Evolutionary conservation across 2,113 vertebrate genomes (phyloP).

Genomic region (Pseudolaguvia tuberculata): DNA sequence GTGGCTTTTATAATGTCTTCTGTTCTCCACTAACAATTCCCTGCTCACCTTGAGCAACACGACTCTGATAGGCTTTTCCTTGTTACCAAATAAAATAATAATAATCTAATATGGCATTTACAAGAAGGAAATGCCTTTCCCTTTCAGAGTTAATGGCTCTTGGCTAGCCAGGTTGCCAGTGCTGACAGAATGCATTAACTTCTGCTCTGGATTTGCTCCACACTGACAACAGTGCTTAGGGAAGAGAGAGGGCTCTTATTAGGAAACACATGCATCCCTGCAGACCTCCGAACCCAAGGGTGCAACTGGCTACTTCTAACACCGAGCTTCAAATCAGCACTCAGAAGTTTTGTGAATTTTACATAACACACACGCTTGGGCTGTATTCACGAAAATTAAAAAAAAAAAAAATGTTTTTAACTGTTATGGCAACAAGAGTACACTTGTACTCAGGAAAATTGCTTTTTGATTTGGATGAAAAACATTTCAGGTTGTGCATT

Average conservation of each 20-base stretch:
- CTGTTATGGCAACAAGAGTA: neutral
- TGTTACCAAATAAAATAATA: slow-evolving; percentile 77
- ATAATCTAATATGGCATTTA: slow-evolving; percentile 80
- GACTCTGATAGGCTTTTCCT: slow-evolving; percentile 70
- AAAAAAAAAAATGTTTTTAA: no score
- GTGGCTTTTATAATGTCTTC: slow-evolving; percentile 58
- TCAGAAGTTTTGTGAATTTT: neutral
- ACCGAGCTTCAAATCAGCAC: neutral
- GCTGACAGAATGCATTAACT: slow-evolving; percentile 76
- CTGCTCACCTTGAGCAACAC: slow-evolving; percentile 59
- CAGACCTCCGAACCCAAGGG: slow-evolving; percentile 37
- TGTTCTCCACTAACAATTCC: slow-evolving; percentile 60
- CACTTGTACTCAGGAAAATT: neutral
- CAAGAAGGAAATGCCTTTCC: slow-evolving; percentile 78
- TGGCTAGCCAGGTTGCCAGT: slow-evolving; percentile 66
- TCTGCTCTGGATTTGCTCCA: slow-evolving; percentile 62
- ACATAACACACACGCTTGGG: neutral
- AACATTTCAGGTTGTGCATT: neutral
- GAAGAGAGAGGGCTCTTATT: slow-evolving; percentile 59
- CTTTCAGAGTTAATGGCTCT: slow-evolving; percentile 74
- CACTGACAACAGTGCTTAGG: slow-evolving; percentile 64
- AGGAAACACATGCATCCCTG: slow-evolving; percentile 62
- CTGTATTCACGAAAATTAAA: no score
- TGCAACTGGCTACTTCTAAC: neutral
- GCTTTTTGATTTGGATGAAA: neutral